Percentiles rank a stretch among this genome's conserved stretches.
These are phyloP conservation scores for Microctonus hyperodae DNA, from an alignment of 2,888 invertebrate genomes.

Conservation along the genomic window DNA sequence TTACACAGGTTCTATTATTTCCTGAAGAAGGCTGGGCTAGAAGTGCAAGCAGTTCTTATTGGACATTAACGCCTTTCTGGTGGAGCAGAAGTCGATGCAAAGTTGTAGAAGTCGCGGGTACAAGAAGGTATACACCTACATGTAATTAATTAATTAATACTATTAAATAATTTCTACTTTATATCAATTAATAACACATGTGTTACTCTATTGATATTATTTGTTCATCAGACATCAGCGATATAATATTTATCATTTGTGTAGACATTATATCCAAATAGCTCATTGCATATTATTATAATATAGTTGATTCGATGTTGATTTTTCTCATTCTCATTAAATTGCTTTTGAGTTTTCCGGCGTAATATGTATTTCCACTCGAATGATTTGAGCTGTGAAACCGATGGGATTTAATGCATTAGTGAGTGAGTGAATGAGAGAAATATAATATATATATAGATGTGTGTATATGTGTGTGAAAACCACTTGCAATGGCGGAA, in stretches of 20 bases:
- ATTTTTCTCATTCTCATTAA: slow-evolving; percentile 11
- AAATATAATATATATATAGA: background rate
- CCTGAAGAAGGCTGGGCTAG: slow-evolving; percentile 91
- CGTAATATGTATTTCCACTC: slow-evolving; percentile 33
- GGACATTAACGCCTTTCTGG: slow-evolving; percentile 87
- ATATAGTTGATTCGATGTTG: slow-evolving; percentile 4
- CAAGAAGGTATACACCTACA: slow-evolving; percentile 70
- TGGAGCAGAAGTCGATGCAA: slow-evolving; percentile 85
- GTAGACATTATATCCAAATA: background rate
- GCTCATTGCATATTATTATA: background rate
- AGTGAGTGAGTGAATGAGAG: slow-evolving; percentile 4
- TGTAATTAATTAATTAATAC: background rate
- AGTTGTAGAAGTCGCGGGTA: slow-evolving; percentile 84
- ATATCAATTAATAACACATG: background rate
- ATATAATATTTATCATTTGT: background rate
- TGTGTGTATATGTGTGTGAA: background rate
- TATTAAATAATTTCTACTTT: background rate
- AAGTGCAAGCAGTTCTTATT: slow-evolving; percentile 84
- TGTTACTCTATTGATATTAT: background rate
- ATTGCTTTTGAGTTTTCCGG: slow-evolving; percentile 19
- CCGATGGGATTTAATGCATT: slow-evolving; percentile 27
- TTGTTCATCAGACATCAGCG: background rate
- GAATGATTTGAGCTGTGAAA: slow-evolving; percentile 41
- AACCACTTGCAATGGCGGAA: slow-evolving; percentile 19
- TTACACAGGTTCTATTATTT: slow-evolving; percentile 84